Percentiles rank a stretch among this genome's conserved stretches.
These are phyloP conservation scores for Corydoras maculifer DNA, from an alignment of 2,113 vertebrate species.

Conservation along the genomic window DNA sequence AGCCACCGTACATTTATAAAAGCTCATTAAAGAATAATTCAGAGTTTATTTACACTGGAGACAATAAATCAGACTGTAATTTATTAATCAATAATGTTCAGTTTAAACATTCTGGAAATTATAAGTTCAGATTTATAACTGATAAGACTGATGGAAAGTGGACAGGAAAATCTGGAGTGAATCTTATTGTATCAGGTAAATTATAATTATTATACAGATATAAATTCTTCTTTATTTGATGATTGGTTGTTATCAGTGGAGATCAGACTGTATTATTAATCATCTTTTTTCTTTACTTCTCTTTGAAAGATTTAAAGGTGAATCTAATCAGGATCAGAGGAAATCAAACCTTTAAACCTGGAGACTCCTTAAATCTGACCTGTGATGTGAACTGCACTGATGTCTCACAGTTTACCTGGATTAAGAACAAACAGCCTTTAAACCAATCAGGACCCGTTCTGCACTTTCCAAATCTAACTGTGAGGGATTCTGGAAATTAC, in stretches of 20 bases:
- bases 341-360: slow-evolving; percentile 13
- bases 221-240: slow-evolving; percentile 2
- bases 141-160: accelerated
- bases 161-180: neutral
- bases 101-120: slow-evolving; percentile 13
- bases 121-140: slow-evolving; percentile 32
- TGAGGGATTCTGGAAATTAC: slow-evolving; percentile 1
- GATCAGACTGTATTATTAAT: too few species aligned
- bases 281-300: neutral
- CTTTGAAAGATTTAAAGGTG: slow-evolving; percentile 20
- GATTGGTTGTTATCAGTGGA: too few species aligned
- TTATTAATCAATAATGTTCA: slow-evolving; percentile 35
- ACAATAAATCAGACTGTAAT: slow-evolving; percentile 29
- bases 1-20: slow-evolving; percentile 21
- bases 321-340: neutral
- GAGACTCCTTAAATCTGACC: slow-evolving; percentile 24
- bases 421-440: slow-evolving; percentile 13
- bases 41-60: slow-evolving; percentile 12
- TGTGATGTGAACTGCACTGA: slow-evolving; percentile 22
- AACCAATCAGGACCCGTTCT: neutral
- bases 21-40: neutral
- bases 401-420: slow-evolving; percentile 30
- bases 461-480: slow-evolving; percentile 6
- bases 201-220: neutral
- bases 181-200: slow-evolving; percentile 22